Conservation (phyloP, 1,140 invertebrate species). For the Ceratosolen fusciceps region DNA sequence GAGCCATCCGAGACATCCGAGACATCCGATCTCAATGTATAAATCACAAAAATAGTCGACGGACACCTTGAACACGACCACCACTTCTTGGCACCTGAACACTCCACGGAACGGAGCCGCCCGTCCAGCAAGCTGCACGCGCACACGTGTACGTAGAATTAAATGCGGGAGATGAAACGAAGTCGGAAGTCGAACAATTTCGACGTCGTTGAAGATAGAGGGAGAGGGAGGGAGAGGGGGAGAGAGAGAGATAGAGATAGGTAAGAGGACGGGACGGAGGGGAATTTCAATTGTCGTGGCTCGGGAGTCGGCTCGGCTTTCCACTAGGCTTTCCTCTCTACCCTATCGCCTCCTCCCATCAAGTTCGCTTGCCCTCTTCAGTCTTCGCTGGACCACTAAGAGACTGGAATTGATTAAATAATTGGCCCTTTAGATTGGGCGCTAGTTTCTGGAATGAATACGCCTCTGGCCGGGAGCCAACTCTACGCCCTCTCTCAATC, state of each 20-base stretch:
- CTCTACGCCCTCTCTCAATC: constrained; percentile 51
- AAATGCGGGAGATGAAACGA: constrained; percentile 15
- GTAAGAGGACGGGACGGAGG: constrained; percentile 27
- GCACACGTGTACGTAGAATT: too few relatives aligned
- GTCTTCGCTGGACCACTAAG: constrained; percentile 62
- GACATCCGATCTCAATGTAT: background rate
- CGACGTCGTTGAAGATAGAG: constrained; percentile 10
- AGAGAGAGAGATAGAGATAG: constrained; percentile 45
- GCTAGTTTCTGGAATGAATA: constrained; percentile 71
- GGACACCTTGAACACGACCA: too few relatives aligned
- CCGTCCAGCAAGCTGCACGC: constrained; percentile 36
- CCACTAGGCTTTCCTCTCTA: constrained; percentile 8
- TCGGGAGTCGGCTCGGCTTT: constrained; percentile 52
- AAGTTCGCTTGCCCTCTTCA: constrained; percentile 9
- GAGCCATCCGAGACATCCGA: too few relatives aligned
- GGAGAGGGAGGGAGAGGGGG: constrained; percentile 40
- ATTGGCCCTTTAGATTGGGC: constrained; percentile 71
- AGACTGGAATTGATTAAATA: constrained; percentile 73
- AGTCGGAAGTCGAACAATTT: constrained; percentile 36
- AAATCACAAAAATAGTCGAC: constrained; percentile 18
- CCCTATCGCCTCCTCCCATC: constrained; percentile 16
- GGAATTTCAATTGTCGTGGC: constrained; percentile 66
- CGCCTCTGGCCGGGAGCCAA: constrained; percentile 66
- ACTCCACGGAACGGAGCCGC: constrained; percentile 14
- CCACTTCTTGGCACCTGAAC: background rate